Conservation (phyloP, 1,140 invertebrate species). For the Lordiphosa clarofinis region DNA sequence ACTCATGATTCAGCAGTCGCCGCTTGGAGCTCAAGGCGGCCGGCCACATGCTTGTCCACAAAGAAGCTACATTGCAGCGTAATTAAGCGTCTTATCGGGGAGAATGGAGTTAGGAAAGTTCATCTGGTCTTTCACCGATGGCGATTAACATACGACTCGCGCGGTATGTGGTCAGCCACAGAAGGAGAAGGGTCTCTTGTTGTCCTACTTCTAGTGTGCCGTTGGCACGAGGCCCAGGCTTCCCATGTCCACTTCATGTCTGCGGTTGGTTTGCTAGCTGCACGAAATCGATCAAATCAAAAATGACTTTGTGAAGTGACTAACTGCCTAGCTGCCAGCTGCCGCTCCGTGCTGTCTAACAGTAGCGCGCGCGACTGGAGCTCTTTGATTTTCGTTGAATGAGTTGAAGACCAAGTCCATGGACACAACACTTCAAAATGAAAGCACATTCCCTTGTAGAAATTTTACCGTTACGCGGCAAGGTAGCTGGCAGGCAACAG, state of each 20-base stretch:
- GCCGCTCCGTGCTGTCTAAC: slow-evolving; percentile 62
- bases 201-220: slow-evolving; percentile 57
- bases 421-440: slow-evolving; percentile 76
- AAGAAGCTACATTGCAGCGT: not conserved
- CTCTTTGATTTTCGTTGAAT: slow-evolving; percentile 32
- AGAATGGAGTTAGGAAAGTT: slow-evolving; percentile 51
- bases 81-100: slow-evolving; percentile 12
- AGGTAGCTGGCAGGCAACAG: slow-evolving; percentile 21
- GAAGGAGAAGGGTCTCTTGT: slow-evolving; percentile 55
- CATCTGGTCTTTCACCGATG: slow-evolving; percentile 69
- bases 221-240: slow-evolving; percentile 21
- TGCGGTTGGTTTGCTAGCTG: slow-evolving; percentile 45
- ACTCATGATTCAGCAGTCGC: slow-evolving; percentile 53
- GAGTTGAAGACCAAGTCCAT: slow-evolving; percentile 42
- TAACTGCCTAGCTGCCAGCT: slow-evolving; percentile 74
- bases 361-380: slow-evolving; percentile 45
- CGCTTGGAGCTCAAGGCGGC: slow-evolving; percentile 35
- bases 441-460: slow-evolving; percentile 78
- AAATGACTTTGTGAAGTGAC: slow-evolving; percentile 77
- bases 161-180: slow-evolving; percentile 27
- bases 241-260: slow-evolving; percentile 68
- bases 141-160: slow-evolving; percentile 68
- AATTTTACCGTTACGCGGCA: slow-evolving; percentile 67
- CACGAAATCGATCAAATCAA: slow-evolving; percentile 78
- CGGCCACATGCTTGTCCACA: not conserved